Conservation (phyloP, 2,113 vertebrate genomes). For the Sterrhoptilus dennistouni region DNA sequence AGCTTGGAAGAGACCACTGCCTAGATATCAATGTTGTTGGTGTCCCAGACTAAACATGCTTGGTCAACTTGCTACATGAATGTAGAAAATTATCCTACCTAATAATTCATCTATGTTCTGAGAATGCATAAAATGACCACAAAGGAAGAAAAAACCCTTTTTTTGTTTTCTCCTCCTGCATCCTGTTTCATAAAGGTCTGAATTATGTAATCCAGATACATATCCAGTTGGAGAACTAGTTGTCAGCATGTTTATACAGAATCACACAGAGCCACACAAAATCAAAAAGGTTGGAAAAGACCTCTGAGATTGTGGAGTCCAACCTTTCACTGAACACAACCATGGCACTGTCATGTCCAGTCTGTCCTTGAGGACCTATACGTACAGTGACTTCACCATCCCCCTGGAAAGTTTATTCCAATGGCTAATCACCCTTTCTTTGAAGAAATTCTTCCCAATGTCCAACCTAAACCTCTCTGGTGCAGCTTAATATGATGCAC, state of each 20-base stretch:
- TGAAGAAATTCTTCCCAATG: background rate
- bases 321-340: background rate
- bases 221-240: background rate
- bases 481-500: fast-evolving
- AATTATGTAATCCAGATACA: background rate
- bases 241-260: background rate
- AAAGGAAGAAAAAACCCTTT: background rate
- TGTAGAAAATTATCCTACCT: background rate
- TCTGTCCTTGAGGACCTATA: background rate
- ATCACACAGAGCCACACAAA: background rate
- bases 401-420: background rate
- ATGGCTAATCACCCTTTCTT: too few relatives aligned
- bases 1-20: background rate
- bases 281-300: background rate
- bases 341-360: background rate
- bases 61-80: fast-evolving
- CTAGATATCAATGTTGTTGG: background rate
- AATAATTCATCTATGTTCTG: background rate
- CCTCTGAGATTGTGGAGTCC: background rate
- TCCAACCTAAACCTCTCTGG: background rate
- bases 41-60: background rate
- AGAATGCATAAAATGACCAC: background rate
- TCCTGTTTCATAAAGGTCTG: background rate
- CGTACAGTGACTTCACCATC: background rate
- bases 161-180: background rate